Conservation (phyloP, 2,888 invertebrate genomes). For the Mimachlamys varia region DNA sequence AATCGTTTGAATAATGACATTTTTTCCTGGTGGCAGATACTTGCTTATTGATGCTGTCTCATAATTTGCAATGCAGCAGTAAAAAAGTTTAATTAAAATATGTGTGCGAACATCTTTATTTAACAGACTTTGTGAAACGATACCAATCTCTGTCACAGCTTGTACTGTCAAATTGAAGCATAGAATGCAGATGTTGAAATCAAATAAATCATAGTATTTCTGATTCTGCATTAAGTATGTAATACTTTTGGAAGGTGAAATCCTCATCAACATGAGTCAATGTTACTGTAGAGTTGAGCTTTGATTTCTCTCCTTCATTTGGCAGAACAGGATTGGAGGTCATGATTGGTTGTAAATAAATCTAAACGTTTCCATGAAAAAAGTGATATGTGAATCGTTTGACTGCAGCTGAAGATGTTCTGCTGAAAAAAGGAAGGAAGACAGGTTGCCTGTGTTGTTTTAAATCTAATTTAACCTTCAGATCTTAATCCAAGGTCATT, state of each 20-base stretch:
- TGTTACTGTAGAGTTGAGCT: too few species aligned
- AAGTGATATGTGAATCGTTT: too few species aligned
- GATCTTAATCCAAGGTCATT: not conserved
- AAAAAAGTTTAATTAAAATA: not conserved
- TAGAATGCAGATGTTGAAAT: not conserved
- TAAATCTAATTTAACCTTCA: not conserved
- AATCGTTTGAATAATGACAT: not conserved
- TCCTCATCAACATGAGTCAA: too few species aligned
- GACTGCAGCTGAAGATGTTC: not conserved
- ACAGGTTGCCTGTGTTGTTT: not conserved
- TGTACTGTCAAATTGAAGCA: not conserved
- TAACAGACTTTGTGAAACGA: not conserved
- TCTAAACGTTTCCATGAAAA: too few species aligned
- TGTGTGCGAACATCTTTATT: too few species aligned
- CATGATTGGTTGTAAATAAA: too few species aligned
- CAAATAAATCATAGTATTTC: not conserved
- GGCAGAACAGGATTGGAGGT: too few species aligned
- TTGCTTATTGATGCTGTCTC: not conserved
- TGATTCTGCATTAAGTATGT: not conserved
- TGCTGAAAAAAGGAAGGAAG: not conserved
- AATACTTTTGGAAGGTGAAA: too few species aligned
- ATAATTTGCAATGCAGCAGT: not conserved
- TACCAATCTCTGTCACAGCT: constrained; percentile 22
- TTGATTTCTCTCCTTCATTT: too few species aligned
- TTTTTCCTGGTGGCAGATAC: not conserved